Conservation (phyloP, 2,888 invertebrate genomes). For the Agrenia bidenticulata region DNA sequence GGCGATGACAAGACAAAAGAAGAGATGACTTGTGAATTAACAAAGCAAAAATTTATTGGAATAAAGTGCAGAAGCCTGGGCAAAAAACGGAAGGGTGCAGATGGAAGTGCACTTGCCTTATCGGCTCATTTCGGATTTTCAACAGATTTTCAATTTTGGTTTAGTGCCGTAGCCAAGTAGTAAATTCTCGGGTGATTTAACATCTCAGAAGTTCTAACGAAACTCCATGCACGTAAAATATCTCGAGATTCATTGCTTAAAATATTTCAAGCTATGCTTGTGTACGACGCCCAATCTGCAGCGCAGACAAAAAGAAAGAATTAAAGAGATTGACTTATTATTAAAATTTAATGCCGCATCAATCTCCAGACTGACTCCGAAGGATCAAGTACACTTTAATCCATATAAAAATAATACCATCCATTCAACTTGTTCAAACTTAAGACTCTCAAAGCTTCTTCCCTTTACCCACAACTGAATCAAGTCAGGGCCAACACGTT, state of each 20-base stretch:
- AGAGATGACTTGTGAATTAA: constrained; percentile 9
- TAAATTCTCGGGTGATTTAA: too few relatives aligned
- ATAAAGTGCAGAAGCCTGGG: constrained; percentile 18
- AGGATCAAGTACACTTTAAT: constrained; percentile 21
- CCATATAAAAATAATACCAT: constrained; percentile 10
- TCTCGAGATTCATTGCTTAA: too few relatives aligned
- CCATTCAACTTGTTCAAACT: not conserved
- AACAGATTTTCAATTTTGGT: not conserved
- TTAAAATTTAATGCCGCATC: constrained; percentile 23
- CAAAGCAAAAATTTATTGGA: constrained; percentile 21
- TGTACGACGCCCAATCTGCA: not conserved
- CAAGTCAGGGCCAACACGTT: not conserved
- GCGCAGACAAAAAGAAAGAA: not conserved
- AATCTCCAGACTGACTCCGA: constrained; percentile 15
- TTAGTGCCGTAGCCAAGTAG: not conserved
- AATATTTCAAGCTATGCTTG: too few relatives aligned
- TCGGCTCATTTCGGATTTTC: not conserved
- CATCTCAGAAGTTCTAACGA: too few relatives aligned
- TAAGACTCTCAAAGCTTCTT: not conserved
- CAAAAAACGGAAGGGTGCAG: constrained; percentile 7
- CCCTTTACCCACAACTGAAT: not conserved
- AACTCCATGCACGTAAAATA: too few relatives aligned
- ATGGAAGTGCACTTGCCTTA: constrained; percentile 7
- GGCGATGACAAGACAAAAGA: constrained; percentile 22
- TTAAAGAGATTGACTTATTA: constrained; percentile 24